Base-by-base conservation (phyloP, 1,140 invertebrate genomes). In the Trachymyrmex septentrionalis region DNA sequence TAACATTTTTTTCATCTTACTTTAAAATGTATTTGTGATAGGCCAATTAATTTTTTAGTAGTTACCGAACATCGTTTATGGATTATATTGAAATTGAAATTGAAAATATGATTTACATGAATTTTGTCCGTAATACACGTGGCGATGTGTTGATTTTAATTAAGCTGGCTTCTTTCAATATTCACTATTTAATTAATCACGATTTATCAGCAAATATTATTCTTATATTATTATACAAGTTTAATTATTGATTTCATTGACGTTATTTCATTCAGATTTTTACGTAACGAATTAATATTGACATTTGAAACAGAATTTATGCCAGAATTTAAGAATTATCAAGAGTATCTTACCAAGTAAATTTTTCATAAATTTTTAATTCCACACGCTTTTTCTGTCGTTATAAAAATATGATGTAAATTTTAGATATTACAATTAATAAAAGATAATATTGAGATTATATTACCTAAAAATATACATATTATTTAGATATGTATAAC, bases 171-270 rank as follows among this genome's bases (percentile, higher is more conserved):
- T 48, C 50, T 24, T 38, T 2, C n/a, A 53, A 50, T 53, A 48
- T 80, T 61, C 55, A 61, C 3, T 6, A 69, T 24, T 80, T 69
- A 78, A 75, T 75, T 57, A 75, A 55, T 19, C 53, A 69, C 27
- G 53, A 57, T 61, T 27, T 38, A 61, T 30, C 38, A n/a, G 21
- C 57, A 44, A 63, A 77, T 77, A 77, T 77, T 77, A 63, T 63
- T 44, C 21, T 77, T 44, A 30, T n/a, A 27, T 44, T 57, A 34
- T 75, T n/a, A 24, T n/a, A 2, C 16, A 44, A 48, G 10, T n/a
- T 81, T 71, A 38, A 81, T 72, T 57, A n/a, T 59, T n/a, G 12
- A 81, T 44, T 72, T 30, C 30, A 66, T 48, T 27, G 48, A 48
- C 2, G 19, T 78, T 27, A 38, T 48, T 77, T 30, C 14, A n/a